These are phyloP conservation scores for Limenitis arthemis DNA, from an alignment of 2,888 invertebrate species.

Conservation along the genomic window DNA sequence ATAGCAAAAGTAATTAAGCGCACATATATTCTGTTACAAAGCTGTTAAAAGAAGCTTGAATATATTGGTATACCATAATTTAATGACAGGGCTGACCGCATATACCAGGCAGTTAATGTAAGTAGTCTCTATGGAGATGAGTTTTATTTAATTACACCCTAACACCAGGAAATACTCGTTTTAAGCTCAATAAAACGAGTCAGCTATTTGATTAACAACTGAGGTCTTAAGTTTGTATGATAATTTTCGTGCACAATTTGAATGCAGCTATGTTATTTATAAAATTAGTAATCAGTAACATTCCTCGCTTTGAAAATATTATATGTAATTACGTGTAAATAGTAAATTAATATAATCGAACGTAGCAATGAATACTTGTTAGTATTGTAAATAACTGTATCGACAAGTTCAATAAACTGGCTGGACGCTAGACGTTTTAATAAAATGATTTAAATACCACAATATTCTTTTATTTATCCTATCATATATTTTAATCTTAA, in stretches of 20 bases:
- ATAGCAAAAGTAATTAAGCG: background rate
- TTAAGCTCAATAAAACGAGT: too few species aligned
- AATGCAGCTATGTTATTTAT: background rate
- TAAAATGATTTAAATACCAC: constrained; percentile 33
- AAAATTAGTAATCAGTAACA: too few species aligned
- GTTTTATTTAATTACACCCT: too few species aligned
- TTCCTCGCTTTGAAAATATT: constrained; percentile 9
- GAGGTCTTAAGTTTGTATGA: too few species aligned
- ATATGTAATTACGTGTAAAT: constrained; percentile 12
- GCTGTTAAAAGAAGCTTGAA: too few species aligned
- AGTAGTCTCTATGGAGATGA: too few species aligned
- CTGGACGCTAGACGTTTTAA: constrained; percentile 37
- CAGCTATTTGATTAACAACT: too few species aligned
- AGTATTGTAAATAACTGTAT: constrained; percentile 13
- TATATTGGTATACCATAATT: background rate
- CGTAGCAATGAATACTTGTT: constrained; percentile 9
- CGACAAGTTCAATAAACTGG: constrained; percentile 12
- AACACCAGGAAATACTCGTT: too few species aligned
- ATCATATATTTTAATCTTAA: background rate
- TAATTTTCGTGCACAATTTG: too few species aligned
- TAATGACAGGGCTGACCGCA: too few species aligned
- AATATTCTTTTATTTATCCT: constrained; percentile 1
- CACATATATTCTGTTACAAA: background rate
- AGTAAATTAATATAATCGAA: constrained; percentile 3
- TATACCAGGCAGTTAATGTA: too few species aligned